Evolutionary conservation across 2,888 invertebrate genomes (phyloP).

Genomic region (Argyresthia goedartella): DNA sequence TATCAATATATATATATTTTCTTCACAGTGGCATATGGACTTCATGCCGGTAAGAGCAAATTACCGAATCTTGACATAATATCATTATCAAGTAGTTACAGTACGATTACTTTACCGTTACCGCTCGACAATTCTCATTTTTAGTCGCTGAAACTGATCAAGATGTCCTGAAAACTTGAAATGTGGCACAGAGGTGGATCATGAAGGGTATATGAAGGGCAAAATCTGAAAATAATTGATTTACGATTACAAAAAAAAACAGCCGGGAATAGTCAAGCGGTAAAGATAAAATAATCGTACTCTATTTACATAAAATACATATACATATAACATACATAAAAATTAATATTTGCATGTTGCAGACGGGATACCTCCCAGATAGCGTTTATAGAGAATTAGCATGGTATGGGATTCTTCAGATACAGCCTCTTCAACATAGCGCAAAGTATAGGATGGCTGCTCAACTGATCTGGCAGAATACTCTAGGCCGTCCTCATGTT

Average conservation of each 20-base stretch:
- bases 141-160: too few species aligned
- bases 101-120: background rate
- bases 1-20: background rate
- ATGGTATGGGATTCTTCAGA: constrained; percentile 61
- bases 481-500: constrained; percentile 56
- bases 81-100: background rate
- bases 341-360: constrained; percentile 4
- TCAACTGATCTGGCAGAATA: constrained; percentile 60
- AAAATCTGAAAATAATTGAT: too few species aligned
- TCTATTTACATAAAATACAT: background rate
- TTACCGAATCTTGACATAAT: background rate
- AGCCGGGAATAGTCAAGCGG: too few species aligned
- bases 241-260: too few species aligned
- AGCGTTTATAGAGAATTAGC: constrained; percentile 60
- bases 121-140: too few species aligned
- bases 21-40: constrained; percentile 59
- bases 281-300: too few species aligned
- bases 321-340: background rate
- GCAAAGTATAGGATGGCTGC: constrained; percentile 56
- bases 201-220: too few species aligned
- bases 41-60: constrained; percentile 54
- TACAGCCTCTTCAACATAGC: constrained; percentile 55
- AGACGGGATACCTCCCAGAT: constrained; percentile 61
- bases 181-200: too few species aligned
- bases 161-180: too few species aligned